Evolutionary conservation across 2,888 invertebrate species (phyloP), one percentile per base, ranked within the genome.

Genomic region (Agrotis clavis): DNA sequence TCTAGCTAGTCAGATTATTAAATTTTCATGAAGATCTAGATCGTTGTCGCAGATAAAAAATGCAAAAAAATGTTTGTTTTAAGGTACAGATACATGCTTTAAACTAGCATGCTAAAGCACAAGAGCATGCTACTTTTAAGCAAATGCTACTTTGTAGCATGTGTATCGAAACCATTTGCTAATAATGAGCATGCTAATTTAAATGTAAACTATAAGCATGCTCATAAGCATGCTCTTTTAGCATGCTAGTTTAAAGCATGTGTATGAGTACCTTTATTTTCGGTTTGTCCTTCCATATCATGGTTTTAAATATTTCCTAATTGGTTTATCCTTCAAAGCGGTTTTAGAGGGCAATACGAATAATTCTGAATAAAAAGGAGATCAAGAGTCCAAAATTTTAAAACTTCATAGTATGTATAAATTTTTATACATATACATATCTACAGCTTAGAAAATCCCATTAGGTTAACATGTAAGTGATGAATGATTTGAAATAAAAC

Each of bases 281-380:
- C 65, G 19, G 25, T 35, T 21, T 62, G 19, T 53, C 11, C 47
- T 30, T 65, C 14, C 77, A 25, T 75, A 13, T 59, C 14, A 51
- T 47, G 13, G 41, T 16, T 35, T 41, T n/a, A 14, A 76, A 73
- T 67, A 68, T 73, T 50, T 47, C 18, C 35, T 69, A 47, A 59
- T 73, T 19, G 13, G 9, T 19, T 51, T 77, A 59, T 48, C 53
- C 56, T 76, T 53, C 16, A 65, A 25, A 45, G 48, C 4, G 11
- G 48, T n/a, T 14, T 59, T 64, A 56, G 75, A 77, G 50, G 54
- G 13, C 41, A 69, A 30, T 11, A 21, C n/a, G 14, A 30, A 35
- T 21, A n/a, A 18, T 30, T 74, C 14, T 18, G 18, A 62, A 14
- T 45, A 48, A 66, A 69, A 70, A 35, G 13, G 16, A 19, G 2